Conservation (phyloP, 2,797 vertebrate genomes). For the Helicolenus hilgendorfi region DNA sequence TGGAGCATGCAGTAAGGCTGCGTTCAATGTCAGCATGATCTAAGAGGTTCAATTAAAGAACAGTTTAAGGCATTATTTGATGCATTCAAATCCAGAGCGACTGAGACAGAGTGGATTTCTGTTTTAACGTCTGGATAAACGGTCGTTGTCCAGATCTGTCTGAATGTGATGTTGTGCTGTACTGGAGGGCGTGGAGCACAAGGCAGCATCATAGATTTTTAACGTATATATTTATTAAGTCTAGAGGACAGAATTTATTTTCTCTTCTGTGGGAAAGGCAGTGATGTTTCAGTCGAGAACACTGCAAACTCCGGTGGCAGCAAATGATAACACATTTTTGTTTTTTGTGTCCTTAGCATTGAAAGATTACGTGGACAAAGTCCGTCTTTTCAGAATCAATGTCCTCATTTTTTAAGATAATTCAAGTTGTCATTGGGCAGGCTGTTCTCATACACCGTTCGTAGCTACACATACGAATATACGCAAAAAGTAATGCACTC, state of each 20-base stretch:
- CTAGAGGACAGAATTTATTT: neutral
- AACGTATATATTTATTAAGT: neutral
- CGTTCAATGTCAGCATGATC: neutral
- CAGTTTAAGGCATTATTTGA: neutral
- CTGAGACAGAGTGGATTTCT: neutral
- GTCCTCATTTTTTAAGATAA: no score
- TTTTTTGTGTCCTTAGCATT: neutral
- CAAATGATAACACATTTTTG: neutral
- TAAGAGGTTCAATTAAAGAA: neutral
- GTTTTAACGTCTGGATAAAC: neutral
- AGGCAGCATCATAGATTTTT: neutral
- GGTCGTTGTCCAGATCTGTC: neutral
- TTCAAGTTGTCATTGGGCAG: neutral
- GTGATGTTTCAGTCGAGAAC: neutral
- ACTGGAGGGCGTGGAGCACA: neutral
- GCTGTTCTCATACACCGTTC: no score
- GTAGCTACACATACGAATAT: no score
- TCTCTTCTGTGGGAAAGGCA: neutral
- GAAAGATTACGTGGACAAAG: no score
- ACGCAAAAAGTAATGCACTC: no score
- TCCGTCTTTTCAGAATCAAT: neutral
- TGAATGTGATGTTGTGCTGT: neutral
- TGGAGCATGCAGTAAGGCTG: neutral
- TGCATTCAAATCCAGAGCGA: neutral
- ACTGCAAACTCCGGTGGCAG: neutral